A percentile compares a stretch with the other conserved stretches of the same genome.
Conservation (phyloP, 2,797 vertebrate genomes). For the Brotula barbata region DNA sequence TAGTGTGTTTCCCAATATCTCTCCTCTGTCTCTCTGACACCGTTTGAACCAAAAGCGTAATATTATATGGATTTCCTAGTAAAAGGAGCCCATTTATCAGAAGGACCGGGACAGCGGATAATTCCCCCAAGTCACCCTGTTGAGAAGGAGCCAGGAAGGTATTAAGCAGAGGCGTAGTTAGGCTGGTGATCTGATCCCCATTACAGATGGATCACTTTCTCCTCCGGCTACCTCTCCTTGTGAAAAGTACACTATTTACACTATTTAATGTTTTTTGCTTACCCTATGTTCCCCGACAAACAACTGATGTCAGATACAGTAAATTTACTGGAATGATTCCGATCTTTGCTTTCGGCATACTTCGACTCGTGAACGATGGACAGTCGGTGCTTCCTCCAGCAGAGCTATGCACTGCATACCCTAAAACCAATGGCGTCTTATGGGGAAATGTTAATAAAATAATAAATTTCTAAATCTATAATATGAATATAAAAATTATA, state of each 20-base stretch:
- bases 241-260: neutral
- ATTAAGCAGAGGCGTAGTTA: slow-evolving; percentile 34
- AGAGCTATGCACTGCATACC: no score
- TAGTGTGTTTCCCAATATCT: slow-evolving; percentile 45
- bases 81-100: slow-evolving; percentile 50
- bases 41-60: slow-evolving; percentile 28
- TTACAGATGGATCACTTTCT: slow-evolving; percentile 55
- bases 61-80: slow-evolving; percentile 43
- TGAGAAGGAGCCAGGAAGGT: slow-evolving; percentile 45
- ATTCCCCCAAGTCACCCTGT: slow-evolving; percentile 43
- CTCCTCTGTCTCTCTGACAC: slow-evolving; percentile 29
- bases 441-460: no score
- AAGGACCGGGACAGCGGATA: slow-evolving; percentile 28
- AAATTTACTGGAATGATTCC: no score
- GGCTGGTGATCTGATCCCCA: slow-evolving; percentile 54
- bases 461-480: no score
- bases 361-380: no score
- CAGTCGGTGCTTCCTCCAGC: no score
- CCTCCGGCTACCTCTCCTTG: slow-evolving; percentile 1
- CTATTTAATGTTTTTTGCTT: slow-evolving; percentile 12
- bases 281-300: neutral
- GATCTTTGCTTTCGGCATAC: neutral
- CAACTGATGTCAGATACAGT: no score
- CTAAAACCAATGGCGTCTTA: no score
- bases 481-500: no score